Base-by-base conservation (phyloP, 2,888 invertebrate species). In the Rhagium mordax region DNA sequence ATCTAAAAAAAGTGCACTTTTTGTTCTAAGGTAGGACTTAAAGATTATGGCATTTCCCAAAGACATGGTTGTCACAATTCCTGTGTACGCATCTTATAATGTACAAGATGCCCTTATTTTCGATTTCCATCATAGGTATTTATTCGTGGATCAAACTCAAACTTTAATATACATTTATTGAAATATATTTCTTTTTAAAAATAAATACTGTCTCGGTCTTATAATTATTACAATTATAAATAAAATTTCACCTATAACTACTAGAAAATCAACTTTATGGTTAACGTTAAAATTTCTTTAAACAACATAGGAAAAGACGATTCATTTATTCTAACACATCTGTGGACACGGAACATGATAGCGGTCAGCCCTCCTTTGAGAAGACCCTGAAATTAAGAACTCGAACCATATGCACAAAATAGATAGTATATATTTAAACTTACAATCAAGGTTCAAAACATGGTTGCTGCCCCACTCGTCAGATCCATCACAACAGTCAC, bases 401-500 rank as follows among this genome's bases (percentile, higher is more conserved):
- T 41, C n/a, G 5, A 13, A n/a, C 10, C n/a, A 41, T 41, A 1
- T n/a, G 4, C 4, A 41, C 4, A 41, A 41, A 41, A n/a, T 41
- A n/a, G 18, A 15, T 20, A 2, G 15, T 10, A 21, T n/a, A 55
- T 71, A 0, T n/a, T n/a, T n/a, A n/a, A n/a, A 60, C 69, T 66
- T 71, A 74, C 74, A 55, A 15, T 71, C 57, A 27, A 66, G 21
- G 41, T 27, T 72, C 8, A 75, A 48, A 2, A 70, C 33, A 8
- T 59, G 33, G 57, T 78, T 80, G 3, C 74, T 80, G 6, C 87
- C 76, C 93, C 93, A 95, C 87, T 96, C 96, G 87, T 96, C 96
- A 57, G 95, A 94, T n/a, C 96, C 96, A 88, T 96, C 96, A 87
- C 96, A 96, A 84, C 97, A 97, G 87, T 97, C 97, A 89, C 98